Base-by-base conservation (phyloP, 37 sponge, comb jelly and placozoan species). In the Tethya wilhelma region DNA sequence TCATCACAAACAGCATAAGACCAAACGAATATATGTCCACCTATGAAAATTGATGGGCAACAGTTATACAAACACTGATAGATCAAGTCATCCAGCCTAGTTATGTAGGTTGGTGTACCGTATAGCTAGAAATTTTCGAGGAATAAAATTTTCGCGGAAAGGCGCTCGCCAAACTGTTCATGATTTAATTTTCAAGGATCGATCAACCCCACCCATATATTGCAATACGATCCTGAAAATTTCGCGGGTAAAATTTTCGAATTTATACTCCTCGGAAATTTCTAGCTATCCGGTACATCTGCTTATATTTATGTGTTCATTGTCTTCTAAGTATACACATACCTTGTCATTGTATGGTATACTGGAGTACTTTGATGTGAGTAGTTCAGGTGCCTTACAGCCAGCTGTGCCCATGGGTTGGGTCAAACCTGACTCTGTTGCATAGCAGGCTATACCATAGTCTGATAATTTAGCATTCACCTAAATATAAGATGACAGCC, bases 401-500 rank as follows among this genome's bases (percentile, higher is more conserved):
- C 96, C 96, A 5, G 79, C 33, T 0, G 96, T 95, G 37, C 96
- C 96, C 1, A 74, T 80, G 22, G 83, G 32, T 30, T 77, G 72
- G 34, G 74, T 76, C 57, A 95, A 66, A 4, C 96, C 96, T 19
- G 65, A 64, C 30, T 65, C 85, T 30, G 92, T 91, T 25, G 90
- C 90, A 76, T 67, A 86, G 67, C 92, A 71, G 3, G 92, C 74
- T 56, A 95, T 90, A 0, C 96, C 92, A 79, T 89, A 95, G 64
- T 95, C 96, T 3, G 92, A 86, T 6, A 95, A 75, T 59, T 95
- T 95, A 40, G 82, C 96, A 86, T 91, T 86, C 44, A 91, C 83
- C 87, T 85, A 58, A 9, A 22, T 44, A 23, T 49, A 30, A 70
- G 56, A 64, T 22, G 25, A 38, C 23, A 38, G 9, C 5, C 2